phyloP scores from a whole-genome alignment of 53 echinoderm and acorn worm species.

The Henricia sp. region DNA sequence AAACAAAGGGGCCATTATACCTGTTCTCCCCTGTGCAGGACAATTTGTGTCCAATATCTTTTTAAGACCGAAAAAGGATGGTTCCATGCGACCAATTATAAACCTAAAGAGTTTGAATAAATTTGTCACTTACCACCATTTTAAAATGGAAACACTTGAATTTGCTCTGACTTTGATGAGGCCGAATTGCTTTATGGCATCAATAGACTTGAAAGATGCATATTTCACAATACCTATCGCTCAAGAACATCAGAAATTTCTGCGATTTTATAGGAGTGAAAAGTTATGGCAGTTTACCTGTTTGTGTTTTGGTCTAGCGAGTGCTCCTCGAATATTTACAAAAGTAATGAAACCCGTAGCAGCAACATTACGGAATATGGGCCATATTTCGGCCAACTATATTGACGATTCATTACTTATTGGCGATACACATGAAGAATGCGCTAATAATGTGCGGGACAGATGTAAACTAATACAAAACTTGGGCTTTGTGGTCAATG shows the following conservation, averaged over 20 bases:
- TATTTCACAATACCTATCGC: no score
- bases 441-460: not conserved
- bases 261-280: no score
- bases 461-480: not conserved
- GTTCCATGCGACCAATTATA: slow-evolving; percentile 27
- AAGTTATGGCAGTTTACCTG: no score
- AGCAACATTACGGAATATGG: slow-evolving; percentile 21
- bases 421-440: not conserved
- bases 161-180: slow-evolving; percentile 22
- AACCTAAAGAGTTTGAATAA: not conserved
- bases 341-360: slow-evolving; percentile 30
- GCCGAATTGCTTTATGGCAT: slow-evolving; percentile 20
- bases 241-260: no score
- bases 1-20: slow-evolving; percentile 24
- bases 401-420: slow-evolving; percentile 31
- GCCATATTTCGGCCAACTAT: no score
- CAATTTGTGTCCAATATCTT: slow-evolving; percentile 50
- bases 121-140: slow-evolving; percentile 12
- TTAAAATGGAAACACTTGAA: not conserved
- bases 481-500: slow-evolving; percentile 14
- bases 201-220: no score
- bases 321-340: slow-evolving; percentile 40
- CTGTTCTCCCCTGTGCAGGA: not conserved
- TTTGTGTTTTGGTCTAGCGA: slow-evolving; percentile 10
- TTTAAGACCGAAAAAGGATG: slow-evolving; percentile 42